Evolutionary conservation across 2,113 vertebrate genomes (phyloP), one percentile per base, ranked within the genome.

Genomic region (Conger conger): DNA sequence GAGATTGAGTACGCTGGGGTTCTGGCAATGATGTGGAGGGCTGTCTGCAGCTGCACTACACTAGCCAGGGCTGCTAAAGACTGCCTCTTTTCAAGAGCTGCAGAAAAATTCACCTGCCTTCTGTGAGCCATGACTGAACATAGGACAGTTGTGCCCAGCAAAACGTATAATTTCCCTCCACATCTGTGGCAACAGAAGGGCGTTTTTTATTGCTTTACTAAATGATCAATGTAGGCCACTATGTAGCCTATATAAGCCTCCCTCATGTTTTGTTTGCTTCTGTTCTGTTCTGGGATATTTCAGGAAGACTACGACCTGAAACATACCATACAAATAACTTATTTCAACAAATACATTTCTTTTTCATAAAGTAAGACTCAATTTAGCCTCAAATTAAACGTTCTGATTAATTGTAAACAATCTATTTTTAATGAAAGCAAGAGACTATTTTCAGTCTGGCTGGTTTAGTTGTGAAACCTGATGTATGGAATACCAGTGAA

Each of bases 1-100:
- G 95, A 90, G 91, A 94, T 90, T 94, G 95, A 90, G 91, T 92
- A 91, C 93, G 88, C 90, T 92, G 91, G 92, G 89, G 88, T 93
- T 94, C 93, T 91, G 92, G 92, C 90, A 91, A 87, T 87, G 86
- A 91, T 91, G 91, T 91, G 90, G 90, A 89, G 89, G 88, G 91
- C 87, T 84, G 91, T 88, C 90, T 87, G 88, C 85, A 88, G 90
- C 87, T 87, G 86, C 87, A 90, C 90, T 92, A 63, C 89, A 89
- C 87, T 90, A 87, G 87, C 88, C 63, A 38, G 68, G 90, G 91
- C 92, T 93, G 90, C 93, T 91, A 93, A 89, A 86, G 87, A 88
- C 91, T 89, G 45, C 80, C 73, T 87, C 42, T n/a, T 79, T 85
- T 54, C n/a, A 40, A 60, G 92, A 20, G 27, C 57, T 23, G 17